Evolutionary conservation across 1,140 invertebrate genomes (phyloP).

Genomic region (Hycleus phaleratus): DNA sequence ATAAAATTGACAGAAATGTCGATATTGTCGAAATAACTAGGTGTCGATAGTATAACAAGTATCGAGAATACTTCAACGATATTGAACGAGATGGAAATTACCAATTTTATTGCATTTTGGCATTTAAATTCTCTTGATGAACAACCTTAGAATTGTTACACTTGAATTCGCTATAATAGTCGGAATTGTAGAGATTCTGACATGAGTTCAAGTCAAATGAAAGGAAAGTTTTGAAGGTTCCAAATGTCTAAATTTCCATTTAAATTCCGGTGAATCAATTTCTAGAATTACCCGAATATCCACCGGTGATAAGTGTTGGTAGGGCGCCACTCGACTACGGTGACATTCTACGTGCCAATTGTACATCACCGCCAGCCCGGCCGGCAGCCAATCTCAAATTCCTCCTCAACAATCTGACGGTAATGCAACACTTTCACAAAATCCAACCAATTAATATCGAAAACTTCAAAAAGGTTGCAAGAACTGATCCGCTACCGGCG

Average conservation of each 20-base stretch:
- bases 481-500: constrained; percentile 37
- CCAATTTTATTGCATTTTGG: no score
- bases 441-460: constrained; percentile 30
- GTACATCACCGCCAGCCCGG: constrained; percentile 61
- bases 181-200: no score
- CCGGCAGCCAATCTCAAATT: constrained; percentile 65
- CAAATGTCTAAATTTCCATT: neutral
- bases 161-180: no score
- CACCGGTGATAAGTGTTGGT: constrained; percentile 46
- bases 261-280: constrained; percentile 18
- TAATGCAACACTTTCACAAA: constrained; percentile 41
- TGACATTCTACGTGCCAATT: constrained; percentile 65
- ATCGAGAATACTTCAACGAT: no score
- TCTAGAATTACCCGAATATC: constrained; percentile 51
- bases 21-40: no score
- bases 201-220: no score
- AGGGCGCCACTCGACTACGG: constrained; percentile 41
- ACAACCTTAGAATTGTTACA: no score
- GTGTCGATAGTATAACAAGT: no score
- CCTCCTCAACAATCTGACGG: constrained; percentile 64
- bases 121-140: no score
- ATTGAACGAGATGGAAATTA: no score
- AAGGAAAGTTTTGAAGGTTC: no score
- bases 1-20: no score
- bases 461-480: constrained; percentile 34